These are phyloP conservation scores for Carabus problematicus DNA, from an alignment of 2,888 invertebrate species.

Conservation along the genomic window DNA sequence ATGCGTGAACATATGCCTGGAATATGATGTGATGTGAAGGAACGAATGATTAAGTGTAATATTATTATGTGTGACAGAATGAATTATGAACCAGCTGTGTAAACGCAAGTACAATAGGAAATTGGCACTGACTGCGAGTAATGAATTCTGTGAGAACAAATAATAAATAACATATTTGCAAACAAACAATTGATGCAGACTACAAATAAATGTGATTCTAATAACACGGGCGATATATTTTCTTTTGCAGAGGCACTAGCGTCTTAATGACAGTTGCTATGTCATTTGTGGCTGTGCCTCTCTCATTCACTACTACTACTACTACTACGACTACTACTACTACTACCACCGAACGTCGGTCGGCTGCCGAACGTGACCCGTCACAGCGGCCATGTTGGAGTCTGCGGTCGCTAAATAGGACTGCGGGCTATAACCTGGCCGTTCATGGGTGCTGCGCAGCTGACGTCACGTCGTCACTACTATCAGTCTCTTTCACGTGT, in stretches of 20 bases:
- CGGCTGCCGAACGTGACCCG: conserved; percentile 44
- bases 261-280: conserved; percentile 55
- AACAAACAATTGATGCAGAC: too few relatives aligned
- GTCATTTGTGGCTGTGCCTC: conserved; percentile 60
- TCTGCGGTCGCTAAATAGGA: conserved; percentile 53
- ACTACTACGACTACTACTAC: too few relatives aligned
- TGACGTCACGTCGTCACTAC: conserved; percentile 45
- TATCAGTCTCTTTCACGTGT: conserved; percentile 41
- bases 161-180: too few relatives aligned
- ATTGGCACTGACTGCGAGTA: too few relatives aligned
- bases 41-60: too few relatives aligned
- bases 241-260: conserved; percentile 61
- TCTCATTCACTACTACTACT: conserved; percentile 46
- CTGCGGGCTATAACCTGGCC: conserved; percentile 51
- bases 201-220: conserved; percentile 45
- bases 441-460: conserved; percentile 48
- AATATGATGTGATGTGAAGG: too few relatives aligned
- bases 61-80: too few relatives aligned
- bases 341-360: conserved; percentile 35
- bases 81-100: too few relatives aligned
- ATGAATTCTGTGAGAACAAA: too few relatives aligned
- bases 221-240: conserved; percentile 58
- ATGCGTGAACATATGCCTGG: too few relatives aligned
- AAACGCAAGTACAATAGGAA: too few relatives aligned
- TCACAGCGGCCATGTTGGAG: conserved; percentile 53